phyloP scores from a whole-genome alignment of 2,797 vertebrate genomes.

The Lycodopsis pacificus region DNA sequence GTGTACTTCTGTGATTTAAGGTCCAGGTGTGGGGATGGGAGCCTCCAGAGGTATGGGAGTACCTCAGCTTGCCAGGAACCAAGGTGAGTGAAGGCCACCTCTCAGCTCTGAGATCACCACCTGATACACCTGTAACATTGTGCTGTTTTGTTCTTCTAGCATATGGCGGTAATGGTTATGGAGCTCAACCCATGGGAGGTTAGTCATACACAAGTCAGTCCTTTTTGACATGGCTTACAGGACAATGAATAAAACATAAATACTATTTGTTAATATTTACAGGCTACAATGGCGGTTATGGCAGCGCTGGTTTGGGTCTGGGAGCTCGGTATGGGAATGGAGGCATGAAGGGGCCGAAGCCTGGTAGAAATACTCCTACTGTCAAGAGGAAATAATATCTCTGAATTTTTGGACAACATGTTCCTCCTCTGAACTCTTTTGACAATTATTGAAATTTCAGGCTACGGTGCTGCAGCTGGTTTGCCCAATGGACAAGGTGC shows the following conservation, averaged over 20 bases:
- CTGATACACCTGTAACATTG: not conserved
- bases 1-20: constrained; percentile 34
- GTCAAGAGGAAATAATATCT: not conserved
- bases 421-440: not conserved
- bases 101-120: not conserved
- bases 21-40: constrained; percentile 51
- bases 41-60: constrained; percentile 49
- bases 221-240: not conserved
- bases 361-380: constrained; percentile 42
- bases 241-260: not conserved
- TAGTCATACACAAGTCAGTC: constrained; percentile 27
- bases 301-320: constrained; percentile 57
- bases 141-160: constrained; percentile 46
- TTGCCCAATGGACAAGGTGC: constrained; percentile 47
- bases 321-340: constrained; percentile 64
- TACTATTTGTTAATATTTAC: not conserved
- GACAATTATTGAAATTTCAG: constrained; percentile 38
- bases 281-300: constrained; percentile 67
- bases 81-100: constrained; percentile 42
- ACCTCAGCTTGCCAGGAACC: constrained; percentile 64
- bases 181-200: constrained; percentile 67
- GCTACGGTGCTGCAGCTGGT: constrained; percentile 52
- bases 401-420: not conserved
- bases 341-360: constrained; percentile 69
- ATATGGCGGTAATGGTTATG: constrained; percentile 56